Percentiles rank a stretch among this genome's conserved stretches.
Evolutionary conservation across 2,797 vertebrate genomes (phyloP).

Genomic region (Eulemur mongoz): DNA sequence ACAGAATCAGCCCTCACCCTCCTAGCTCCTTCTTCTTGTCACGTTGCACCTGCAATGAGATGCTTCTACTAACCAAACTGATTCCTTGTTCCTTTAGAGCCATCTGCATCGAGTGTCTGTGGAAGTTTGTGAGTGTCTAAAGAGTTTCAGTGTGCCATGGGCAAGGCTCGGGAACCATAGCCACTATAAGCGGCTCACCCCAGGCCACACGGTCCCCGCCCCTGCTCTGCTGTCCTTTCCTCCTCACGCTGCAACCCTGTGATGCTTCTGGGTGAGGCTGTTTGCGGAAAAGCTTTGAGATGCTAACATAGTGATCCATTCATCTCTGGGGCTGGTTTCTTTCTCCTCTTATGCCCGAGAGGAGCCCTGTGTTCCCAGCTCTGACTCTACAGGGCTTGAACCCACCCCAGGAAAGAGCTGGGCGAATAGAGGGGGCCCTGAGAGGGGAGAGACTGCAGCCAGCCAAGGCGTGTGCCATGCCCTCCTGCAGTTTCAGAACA

Average conservation of each 20-base stretch:
- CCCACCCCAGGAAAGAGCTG: not conserved
- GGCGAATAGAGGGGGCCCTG: not conserved
- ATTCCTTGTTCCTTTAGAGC: not conserved
- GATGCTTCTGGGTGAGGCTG: not conserved
- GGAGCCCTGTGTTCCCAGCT: not conserved
- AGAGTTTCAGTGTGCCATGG: not conserved
- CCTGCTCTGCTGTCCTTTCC: not conserved
- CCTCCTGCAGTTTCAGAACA: not conserved
- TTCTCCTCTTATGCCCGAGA: not conserved
- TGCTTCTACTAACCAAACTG: not conserved
- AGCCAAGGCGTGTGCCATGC: not conserved
- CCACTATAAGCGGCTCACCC: not conserved
- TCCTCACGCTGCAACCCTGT: not conserved
- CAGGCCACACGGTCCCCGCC: rapidly evolving
- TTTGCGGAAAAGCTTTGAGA: not conserved
- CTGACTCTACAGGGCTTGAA: not conserved
- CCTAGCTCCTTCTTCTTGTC: not conserved
- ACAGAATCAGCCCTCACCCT: not conserved
- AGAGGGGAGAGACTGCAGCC: not conserved
- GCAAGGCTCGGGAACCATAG: not conserved
- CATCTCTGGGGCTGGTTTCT: not conserved
- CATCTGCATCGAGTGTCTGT: not conserved
- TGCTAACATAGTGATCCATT: not conserved
- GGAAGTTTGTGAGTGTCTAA: not conserved
- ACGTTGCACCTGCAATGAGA: not conserved